Evolutionary conservation across 2,888 invertebrate species (phyloP), one percentile per base, ranked within the genome.

Genomic region (Hyles lineata): DNA sequence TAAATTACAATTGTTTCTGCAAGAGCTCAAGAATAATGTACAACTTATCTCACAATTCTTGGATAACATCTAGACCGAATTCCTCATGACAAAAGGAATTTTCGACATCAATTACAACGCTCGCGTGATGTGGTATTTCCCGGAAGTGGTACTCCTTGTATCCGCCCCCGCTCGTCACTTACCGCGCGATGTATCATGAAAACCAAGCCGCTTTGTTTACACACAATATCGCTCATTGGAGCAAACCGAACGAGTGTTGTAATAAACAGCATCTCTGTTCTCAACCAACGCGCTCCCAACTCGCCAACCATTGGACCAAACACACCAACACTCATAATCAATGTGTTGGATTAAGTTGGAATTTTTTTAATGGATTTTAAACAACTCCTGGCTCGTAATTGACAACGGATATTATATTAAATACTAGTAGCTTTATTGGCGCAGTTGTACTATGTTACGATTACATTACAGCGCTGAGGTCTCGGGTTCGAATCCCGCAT

Each of bases 141-240:
- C 67, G 67, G 71, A 71, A 43, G 71, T 61, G 7, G 17, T 6
- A 21, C 35, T 15, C 21, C 7, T 19, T 17, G 59, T 1, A n/a
- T 15, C 23, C 71, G 70, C 77, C 74, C 75, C 2, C 74, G 72
- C 81, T 79, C 77, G 0, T 76, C 21, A 11, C 76, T 87, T 81
- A 75, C 25, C 76, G 85, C 83, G 79, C 17, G 19, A 71, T 69
- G 63, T 72, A 79, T 77, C 76, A 78, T 84, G 81, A 80, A 84
- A 84, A 83, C 84, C 82, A 81, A 83, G 78, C 83, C 79, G 79
- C 82, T 79, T 81, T 92, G 92, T 92, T 91, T 92, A 92, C 92
- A 90, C 83, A 92, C 91, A 92, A 91, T 90, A 92, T 87, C 88
- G 89, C 86, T 89, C 90, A 89, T 90, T 90, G 89, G 90, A 86